Evolutionary conservation across 1,140 invertebrate species (phyloP).

Genomic region (Listronotus bonariensis): DNA sequence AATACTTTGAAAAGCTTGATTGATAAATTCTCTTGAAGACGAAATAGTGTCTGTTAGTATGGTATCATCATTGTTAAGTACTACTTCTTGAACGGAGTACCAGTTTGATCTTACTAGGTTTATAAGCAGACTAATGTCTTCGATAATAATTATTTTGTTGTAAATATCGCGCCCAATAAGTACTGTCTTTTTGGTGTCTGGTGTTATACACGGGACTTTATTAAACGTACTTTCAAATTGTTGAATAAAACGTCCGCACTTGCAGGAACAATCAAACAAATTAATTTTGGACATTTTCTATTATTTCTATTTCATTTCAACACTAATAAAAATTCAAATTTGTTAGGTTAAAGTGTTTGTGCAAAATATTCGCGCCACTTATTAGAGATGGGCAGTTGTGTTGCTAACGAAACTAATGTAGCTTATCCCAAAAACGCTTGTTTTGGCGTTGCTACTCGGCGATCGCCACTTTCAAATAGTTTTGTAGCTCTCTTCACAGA

Average conservation of each 20-base stretch:
- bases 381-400: no score
- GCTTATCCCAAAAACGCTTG: no score
- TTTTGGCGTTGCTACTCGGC: no score
- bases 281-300: slow-evolving; percentile 1
- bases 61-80: slow-evolving; percentile 31
- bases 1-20: slow-evolving; percentile 33
- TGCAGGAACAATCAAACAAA: not conserved
- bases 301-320: no score
- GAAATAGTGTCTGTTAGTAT: slow-evolving; percentile 18
- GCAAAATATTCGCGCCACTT: no score
- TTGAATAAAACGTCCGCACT: not conserved
- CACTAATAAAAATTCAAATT: no score
- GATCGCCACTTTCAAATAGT: no score
- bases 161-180: slow-evolving; percentile 32
- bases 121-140: slow-evolving; percentile 40
- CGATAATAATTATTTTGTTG: slow-evolving; percentile 33
- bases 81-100: slow-evolving; percentile 43
- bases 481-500: no score
- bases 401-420: no score
- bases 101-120: slow-evolving; percentile 40
- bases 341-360: no score
- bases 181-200: not conserved
- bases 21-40: slow-evolving; percentile 36
- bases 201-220: not conserved
- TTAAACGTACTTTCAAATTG: not conserved